Evolutionary conservation across 2,113 vertebrate species (phyloP), one percentile per base, ranked within the genome.

Genomic region (Pangasianodon gigas): DNA sequence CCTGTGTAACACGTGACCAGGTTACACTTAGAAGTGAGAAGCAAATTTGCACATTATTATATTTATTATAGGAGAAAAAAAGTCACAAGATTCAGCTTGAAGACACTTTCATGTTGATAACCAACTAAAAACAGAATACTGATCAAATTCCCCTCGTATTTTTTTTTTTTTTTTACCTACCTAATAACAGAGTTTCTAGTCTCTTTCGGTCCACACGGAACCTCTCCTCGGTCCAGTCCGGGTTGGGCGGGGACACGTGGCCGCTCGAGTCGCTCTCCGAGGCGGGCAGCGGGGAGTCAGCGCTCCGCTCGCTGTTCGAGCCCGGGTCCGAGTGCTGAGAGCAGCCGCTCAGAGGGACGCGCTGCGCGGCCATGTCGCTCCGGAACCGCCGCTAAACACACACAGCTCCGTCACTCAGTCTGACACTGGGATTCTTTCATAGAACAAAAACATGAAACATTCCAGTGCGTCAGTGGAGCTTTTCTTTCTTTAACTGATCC

Each of bases 161-260:
- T 41, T 74, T 1, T 21, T 26, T 1, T 37, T 41, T 74, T 1
- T 21, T 26, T 19, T 46, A 60, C 93, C 96, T 96, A 98, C 98
- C 98, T 96, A 98, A 96, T 90, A 99, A 94, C 97, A 99, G 98
- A 94, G 97, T 95, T 96, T 99, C 98, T 93, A 99, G 95, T 95
- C 98, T 98, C 96, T 98, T 99, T 82, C 98, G 97, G 96, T 99
- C 98, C 96, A 99, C 98, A 79, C 98, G 97, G 95, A 99, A 98
- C 93, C 98, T 95, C 95, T 98, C 98, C 94, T 99, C 98, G n/a
- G 97, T 97, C 98, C 98, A 98, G 94, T 98, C 97, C 48, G 98
- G 97, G 90, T 98, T 96, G 88, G 94, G 94, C 82, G 96, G 93
- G 77, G 93, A 94, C 92, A 93, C 95, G 84, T 95, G 96, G 62